Evolutionary conservation across 2,888 invertebrate species (phyloP), one percentile per base, ranked within the genome.

Genomic region (Halictus ligatus): DNA sequence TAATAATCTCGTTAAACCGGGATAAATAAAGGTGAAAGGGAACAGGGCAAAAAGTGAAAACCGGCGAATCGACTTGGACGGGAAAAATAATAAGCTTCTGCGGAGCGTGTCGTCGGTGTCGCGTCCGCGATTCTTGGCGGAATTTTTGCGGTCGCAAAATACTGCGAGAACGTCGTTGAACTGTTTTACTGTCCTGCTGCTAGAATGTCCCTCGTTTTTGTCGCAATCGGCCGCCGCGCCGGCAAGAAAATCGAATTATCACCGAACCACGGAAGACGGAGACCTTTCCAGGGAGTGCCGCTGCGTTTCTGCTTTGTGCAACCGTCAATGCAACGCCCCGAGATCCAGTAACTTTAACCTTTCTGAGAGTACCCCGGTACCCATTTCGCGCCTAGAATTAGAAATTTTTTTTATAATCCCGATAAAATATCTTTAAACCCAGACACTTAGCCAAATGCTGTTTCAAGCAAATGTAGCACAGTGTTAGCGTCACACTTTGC

Each of bases 161-260:
- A 50, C 82, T n/a, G 35, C 43, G 60, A 46, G 80, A 75, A 82
- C 78, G 72, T 75, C 80, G 75, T 72, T 72, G 48, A 83, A 83
- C 64, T 69, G 50, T 78, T 78, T 75, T 25, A 64, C 82, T 35
- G 48, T 25, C 29, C 54, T 21, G 50, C 67, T 35, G 50, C 75
- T 80, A 15, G 64, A 13, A 58, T 58, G 46, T 60, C 60, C 13
- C 60, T 64, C 75, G 72, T 64, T 58, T 71, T 35, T 15, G 54
- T 29, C 13, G 35, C 50, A 73, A 79, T 82, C 60, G 54, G 29
- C 40, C 54, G 25, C 54, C 60, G 35, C 48, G 35, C 18, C 60
- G 29, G 25, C 80, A 83, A 75, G 73, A 86, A 78, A 83, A 83
- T 87, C 75, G 29, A 80, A 80, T 78, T 81, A 87, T 87, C 75